Percentiles rank a stretch among this genome's conserved stretches.
Conservation (phyloP, 2,113 vertebrate genomes). For the Bos indicus region DNA sequence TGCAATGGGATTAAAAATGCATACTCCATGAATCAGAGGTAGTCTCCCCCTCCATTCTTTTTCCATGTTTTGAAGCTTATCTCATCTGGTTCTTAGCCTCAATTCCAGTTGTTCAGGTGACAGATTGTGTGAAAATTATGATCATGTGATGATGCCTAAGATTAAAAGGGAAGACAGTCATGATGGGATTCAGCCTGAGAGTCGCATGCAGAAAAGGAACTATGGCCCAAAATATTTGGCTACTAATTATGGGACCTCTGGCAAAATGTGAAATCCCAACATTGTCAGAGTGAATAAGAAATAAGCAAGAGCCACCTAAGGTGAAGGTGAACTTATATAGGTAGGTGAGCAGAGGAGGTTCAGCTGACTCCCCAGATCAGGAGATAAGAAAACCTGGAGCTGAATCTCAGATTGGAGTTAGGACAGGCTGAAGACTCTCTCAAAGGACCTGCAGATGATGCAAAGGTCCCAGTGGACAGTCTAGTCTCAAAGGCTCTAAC, state of each 20-base stretch:
- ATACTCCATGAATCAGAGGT: neutral
- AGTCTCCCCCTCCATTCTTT: neutral
- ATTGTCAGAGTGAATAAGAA: neutral
- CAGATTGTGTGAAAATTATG: neutral
- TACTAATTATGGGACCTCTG: neutral
- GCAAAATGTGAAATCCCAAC: neutral
- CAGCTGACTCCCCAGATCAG: neutral
- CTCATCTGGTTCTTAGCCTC: neutral
- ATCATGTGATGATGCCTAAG: neutral
- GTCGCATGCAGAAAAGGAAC: neutral
- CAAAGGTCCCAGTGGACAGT: neutral
- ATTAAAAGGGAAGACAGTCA: neutral
- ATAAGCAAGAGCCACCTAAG: neutral
- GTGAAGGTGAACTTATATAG: neutral
- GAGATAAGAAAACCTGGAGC: neutral
- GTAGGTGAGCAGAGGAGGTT: neutral
- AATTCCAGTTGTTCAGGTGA: neutral
- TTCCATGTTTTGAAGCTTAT: neutral
- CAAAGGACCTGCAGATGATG: neutral
- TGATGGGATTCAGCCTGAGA: neutral
- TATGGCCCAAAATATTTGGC: neutral
- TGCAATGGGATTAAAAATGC: neutral
- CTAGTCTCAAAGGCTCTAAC: neutral
- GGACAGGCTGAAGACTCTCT: neutral
- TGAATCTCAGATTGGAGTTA: rapidly evolving